Base-by-base conservation (phyloP, 2,113 vertebrate species). In the Picathartes gymnocephalus region DNA sequence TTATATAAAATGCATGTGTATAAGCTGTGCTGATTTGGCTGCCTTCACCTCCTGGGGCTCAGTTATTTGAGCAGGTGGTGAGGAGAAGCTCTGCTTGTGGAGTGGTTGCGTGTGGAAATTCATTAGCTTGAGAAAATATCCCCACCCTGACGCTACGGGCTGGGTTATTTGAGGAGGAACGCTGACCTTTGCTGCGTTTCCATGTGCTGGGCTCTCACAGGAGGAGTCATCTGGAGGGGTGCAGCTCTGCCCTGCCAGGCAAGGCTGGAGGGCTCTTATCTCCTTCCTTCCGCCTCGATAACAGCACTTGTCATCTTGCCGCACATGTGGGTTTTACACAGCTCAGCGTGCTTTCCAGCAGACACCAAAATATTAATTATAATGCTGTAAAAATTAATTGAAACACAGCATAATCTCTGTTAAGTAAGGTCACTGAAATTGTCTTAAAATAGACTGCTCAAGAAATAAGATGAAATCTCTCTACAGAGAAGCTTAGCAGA, bases 351-450 rank as follows among this genome's bases (percentile, higher is more conserved):
- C 93, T 93, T 92, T 94, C 86, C 79, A 71, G 88, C 47, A 95
- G 92, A 96, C 94, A 96, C 92, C 93, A 94, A 97, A 95, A 93
- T 94, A 96, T 96, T 96, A 96, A 95, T 97, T 96, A 97, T 77
- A 95, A 86, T 90, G 90, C 79, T 92, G 88, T 96, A 96, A 97
- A 96, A 97, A 89, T 96, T 95, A 96, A 96, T 96, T 95, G 92
- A 97, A 95, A 92, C 86, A 78, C 91, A 89, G 91, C 70, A 54
- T 92, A 96, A 92, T 97, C 57, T 88, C 86, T 76, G 86, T 90
- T 93, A 95, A 96, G 77, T 96, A 93, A 96, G 93, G 96, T 95
- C 86, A 85, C 50, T 90, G 86, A 93, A 96, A 96, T 92, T 81
- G 44, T 82, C 86, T 97, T 96, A 93, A 84, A 91, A 97, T 78